Evolutionary conservation across 2,113 vertebrate species (phyloP).

Genomic region (Leucoraja erinaceus): DNA sequence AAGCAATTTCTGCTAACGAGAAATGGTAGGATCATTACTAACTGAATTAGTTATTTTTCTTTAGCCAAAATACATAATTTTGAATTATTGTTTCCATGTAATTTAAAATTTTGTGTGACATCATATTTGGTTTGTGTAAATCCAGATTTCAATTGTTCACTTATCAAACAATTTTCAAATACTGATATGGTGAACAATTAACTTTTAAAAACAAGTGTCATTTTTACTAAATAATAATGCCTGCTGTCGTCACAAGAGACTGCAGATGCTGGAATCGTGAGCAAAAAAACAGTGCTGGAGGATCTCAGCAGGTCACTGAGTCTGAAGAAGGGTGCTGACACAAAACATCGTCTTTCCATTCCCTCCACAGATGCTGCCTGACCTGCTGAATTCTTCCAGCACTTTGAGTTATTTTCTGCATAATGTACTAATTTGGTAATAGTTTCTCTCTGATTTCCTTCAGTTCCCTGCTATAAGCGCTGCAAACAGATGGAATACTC

Average conservation of each 20-base stretch:
- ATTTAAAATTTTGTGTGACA: not conserved
- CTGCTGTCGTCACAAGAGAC: not conserved
- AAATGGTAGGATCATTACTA: slow-evolving; percentile 70
- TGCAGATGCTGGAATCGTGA: too few species aligned
- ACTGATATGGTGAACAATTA: not conserved
- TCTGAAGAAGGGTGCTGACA: too few species aligned
- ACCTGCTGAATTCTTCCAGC: too few species aligned
- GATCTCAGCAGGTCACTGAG: too few species aligned
- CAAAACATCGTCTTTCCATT: too few species aligned
- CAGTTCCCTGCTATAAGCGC: slow-evolving; percentile 94
- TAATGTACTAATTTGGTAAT: not conserved
- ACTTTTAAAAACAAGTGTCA: not conserved
- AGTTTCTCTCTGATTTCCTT: slow-evolving; percentile 38
- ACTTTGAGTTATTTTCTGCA: too few species aligned
- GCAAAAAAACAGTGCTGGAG: too few species aligned
- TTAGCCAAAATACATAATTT: not conserved
- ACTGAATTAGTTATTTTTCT: not conserved
- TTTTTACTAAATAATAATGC: not conserved
- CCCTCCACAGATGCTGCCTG: too few species aligned
- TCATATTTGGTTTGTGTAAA: not conserved
- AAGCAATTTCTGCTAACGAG: slow-evolving; percentile 96
- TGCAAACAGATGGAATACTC: slow-evolving; percentile 99
- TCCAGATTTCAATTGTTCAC: not conserved
- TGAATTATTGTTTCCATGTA: not conserved
- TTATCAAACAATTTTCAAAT: not conserved